Evolutionary conservation across 2,113 vertebrate species (phyloP).

Genomic region (Tyto alba): DNA sequence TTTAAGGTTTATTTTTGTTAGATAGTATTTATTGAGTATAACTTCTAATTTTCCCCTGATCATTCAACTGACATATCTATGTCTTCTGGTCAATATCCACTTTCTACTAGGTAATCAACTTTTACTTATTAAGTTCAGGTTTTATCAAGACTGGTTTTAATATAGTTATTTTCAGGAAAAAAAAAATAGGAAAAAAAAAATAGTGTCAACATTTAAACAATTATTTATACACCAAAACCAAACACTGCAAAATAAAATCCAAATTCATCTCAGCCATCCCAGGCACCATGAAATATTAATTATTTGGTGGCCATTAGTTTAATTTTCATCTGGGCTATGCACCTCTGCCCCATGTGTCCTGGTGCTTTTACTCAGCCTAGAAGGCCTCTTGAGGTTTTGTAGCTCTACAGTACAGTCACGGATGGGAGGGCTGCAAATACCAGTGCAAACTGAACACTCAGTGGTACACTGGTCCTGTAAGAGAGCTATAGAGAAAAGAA

Average conservation of each 20-base stretch:
- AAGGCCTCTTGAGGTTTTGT: neutral
- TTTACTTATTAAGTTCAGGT: neutral
- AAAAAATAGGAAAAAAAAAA: neutral
- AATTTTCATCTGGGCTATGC: neutral
- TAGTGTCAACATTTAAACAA: neutral
- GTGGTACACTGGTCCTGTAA: neutral
- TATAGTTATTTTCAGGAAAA: neutral
- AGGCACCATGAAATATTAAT: neutral
- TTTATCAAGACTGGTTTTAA: neutral
- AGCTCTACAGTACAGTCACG: neutral
- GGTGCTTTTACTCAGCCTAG: neutral
- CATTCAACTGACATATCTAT: neutral
- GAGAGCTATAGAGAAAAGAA: neutral
- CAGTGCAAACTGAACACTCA: neutral
- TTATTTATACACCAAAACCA: neutral
- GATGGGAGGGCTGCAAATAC: neutral
- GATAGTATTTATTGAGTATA: neutral
- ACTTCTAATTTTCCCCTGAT: neutral
- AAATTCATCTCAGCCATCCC: neutral
- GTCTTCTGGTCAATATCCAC: neutral
- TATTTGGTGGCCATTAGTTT: neutral
- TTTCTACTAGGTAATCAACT: neutral
- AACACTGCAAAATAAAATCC: neutral
- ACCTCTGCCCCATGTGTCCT: neutral
- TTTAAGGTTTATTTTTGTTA: neutral